These are phyloP conservation scores for Litoditis marina DNA, from an alignment of 2,888 invertebrate genomes.

Conservation along the genomic window DNA sequence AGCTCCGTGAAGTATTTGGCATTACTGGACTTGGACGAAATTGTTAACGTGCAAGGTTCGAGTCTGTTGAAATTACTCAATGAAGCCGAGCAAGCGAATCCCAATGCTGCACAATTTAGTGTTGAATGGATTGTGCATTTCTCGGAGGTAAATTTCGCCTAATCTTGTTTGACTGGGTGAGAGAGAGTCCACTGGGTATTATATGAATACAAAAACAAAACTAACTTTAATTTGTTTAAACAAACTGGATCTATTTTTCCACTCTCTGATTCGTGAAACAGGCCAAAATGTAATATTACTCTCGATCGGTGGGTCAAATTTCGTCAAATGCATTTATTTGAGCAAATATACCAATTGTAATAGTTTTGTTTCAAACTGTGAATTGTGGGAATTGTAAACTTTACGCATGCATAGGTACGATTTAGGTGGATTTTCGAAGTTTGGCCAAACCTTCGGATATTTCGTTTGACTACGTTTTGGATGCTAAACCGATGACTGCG, in stretches of 20 bases:
- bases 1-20: conserved; percentile 4
- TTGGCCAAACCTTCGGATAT: conserved; percentile 3
- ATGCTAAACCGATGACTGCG: background rate
- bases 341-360: too few relatives aligned
- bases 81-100: background rate
- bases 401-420: too few relatives aligned
- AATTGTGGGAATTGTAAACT: too few relatives aligned
- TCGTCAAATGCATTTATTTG: too few relatives aligned
- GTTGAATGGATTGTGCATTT: conserved; percentile 3
- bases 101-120: conserved; percentile 2
- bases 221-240: background rate
- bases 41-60: background rate
- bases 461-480: background rate
- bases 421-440: too few relatives aligned
- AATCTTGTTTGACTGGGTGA: too few relatives aligned
- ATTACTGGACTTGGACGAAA: conserved; percentile 11
- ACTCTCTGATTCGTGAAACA: too few relatives aligned
- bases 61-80: background rate
- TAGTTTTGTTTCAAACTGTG: too few relatives aligned
- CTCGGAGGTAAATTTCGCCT: background rate
- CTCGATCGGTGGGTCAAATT: too few relatives aligned
- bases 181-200: too few relatives aligned
- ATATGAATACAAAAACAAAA: too few relatives aligned
- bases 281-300: too few relatives aligned
- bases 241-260: background rate